Evolutionary conservation across 2,888 invertebrate genomes (phyloP), one percentile per base, ranked within the genome.

Genomic region (Leptinotarsa haldemani): DNA sequence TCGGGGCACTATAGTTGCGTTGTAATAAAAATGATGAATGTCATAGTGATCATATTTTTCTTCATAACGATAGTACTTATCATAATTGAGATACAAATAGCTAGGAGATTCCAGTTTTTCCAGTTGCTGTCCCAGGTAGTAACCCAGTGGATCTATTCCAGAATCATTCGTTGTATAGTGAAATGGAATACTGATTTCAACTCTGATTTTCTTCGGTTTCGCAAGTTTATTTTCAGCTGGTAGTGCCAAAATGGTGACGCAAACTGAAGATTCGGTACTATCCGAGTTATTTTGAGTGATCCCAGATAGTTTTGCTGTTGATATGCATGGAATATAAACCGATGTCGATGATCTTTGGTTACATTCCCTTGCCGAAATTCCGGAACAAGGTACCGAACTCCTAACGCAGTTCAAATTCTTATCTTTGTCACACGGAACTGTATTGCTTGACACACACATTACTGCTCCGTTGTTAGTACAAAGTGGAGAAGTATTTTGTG

Each of bases 381-480:
- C 84, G 20, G 82, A 79, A 75, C 87, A 87, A 16, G 85, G 84
- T n/a, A 87, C 78, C 4, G 79, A 81, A 40, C 83, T 84, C 25
- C 78, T 81, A 3, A 86, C 83, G 71, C 87, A 87, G 40, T 83
- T 83, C 3, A 76, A 77, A 65, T 83, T 78, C 7, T 78, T 78
- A 52, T 83, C 79, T 18, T 83, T 79, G 4, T 78, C 79, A 71
- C 87, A 87, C 9, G 85, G 85, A 22, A 80, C 82, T 12, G 86
- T 86, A 20, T 81, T 77, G 67, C 82, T 85, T 5, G 86, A 84
- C 2, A 86, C 85, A 75, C 87, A 87, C 82, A 87, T 84, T 22
- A 87, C 85, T 4, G 86, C 86, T 4, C 87, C 87, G 67, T 85
- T 85, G 7, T 82, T 81, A 69, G 86, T 86, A 76, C 87, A 87